Base-by-base conservation (phyloP, 2,888 invertebrate genomes). In the Lithosia quadra region DNA sequence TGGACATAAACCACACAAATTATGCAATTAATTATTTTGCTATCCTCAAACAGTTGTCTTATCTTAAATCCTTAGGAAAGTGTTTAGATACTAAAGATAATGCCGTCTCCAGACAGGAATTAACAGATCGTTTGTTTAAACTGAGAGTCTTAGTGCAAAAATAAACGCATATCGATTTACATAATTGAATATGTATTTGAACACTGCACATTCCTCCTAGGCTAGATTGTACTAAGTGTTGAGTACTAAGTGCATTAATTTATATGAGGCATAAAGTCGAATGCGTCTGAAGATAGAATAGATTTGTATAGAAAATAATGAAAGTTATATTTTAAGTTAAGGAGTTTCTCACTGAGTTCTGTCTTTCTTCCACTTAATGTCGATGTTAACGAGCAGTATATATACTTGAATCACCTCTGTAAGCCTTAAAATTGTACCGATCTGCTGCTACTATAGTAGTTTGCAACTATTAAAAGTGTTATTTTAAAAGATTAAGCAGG, bases 111-210 rank as follows among this genome's bases (percentile, higher is more conserved):
- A 58, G 65, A 73, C 78, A 70, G 63, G 75, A 72, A 74, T 63
- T 69, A 70, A 76, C 71, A 76, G 65, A 73, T 79, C 69, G 76
- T 79, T 78, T 76, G 76, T 67, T 71, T 43, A 55, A 57, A 64
- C 61, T 67, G 72, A 74, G 68, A 67, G 69, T 68, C 68, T 71
- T 22, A 67, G 63, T 70, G 71, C 73, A 76, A 78, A 80, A 78
- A 80, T 75, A 80, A 77, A 74, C 67, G 59, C 67, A 49, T 59
- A 57, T 61, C 67, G 24, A 79, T 79, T 78, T 68, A 73, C 80
- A 76, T 80, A 78, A 80, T 80, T 79, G 78, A 80, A 79, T 73
- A 70, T 71, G 74, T 80, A 79, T 79, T 78, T 73, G 79, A 76
- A 77, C 76, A 71, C 63, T 74, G 69, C 74, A 73, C 74, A 77